Evolutionary conservation across 2,113 vertebrate species (phyloP).

Genomic region (Coryphaenoides rupestris): DNA sequence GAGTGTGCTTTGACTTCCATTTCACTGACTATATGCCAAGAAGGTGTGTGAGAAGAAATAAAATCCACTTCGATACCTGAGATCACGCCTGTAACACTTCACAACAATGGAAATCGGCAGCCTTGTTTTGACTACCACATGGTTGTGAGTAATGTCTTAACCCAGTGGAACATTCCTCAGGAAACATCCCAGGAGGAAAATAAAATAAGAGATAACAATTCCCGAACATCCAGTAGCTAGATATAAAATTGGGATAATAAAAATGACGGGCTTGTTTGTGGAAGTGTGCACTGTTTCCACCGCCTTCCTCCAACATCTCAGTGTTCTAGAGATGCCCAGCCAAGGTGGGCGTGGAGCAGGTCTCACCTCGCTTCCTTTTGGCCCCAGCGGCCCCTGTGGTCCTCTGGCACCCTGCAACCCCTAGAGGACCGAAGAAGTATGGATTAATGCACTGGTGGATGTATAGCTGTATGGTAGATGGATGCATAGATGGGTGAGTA

Average conservation of each 20-base stretch:
- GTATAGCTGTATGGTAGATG: background rate
- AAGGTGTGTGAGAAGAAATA: background rate
- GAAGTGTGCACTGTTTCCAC: slow-evolving; percentile 31
- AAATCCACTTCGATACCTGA: background rate
- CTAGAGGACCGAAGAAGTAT: slow-evolving; percentile 58
- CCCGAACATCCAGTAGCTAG: slow-evolving; percentile 6
- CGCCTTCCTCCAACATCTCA: background rate
- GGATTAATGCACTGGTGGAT: background rate
- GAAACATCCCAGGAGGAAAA: slow-evolving; percentile 9
- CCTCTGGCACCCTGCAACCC: slow-evolving; percentile 86
- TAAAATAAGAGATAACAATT: slow-evolving; percentile 1
- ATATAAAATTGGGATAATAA: slow-evolving; percentile 16
- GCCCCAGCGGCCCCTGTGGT: slow-evolving; percentile 81
- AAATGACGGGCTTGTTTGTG: background rate
- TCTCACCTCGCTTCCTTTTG: slow-evolving; percentile 88
- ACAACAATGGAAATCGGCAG: slow-evolving; percentile 38
- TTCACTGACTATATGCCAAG: background rate
- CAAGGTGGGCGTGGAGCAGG: background rate
- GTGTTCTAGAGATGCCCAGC: background rate
- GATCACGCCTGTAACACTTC: slow-evolving; percentile 18
- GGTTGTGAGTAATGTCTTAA: slow-evolving; percentile 52
- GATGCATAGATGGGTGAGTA: no score
- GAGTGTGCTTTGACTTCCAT: background rate
- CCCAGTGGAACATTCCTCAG: slow-evolving; percentile 48
- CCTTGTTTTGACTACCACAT: slow-evolving; percentile 46